A percentile compares a stretch with the other conserved stretches of the same genome.
Evolutionary conservation across 2,113 vertebrate genomes (phyloP).

Genomic region (Micromys minutus): DNA sequence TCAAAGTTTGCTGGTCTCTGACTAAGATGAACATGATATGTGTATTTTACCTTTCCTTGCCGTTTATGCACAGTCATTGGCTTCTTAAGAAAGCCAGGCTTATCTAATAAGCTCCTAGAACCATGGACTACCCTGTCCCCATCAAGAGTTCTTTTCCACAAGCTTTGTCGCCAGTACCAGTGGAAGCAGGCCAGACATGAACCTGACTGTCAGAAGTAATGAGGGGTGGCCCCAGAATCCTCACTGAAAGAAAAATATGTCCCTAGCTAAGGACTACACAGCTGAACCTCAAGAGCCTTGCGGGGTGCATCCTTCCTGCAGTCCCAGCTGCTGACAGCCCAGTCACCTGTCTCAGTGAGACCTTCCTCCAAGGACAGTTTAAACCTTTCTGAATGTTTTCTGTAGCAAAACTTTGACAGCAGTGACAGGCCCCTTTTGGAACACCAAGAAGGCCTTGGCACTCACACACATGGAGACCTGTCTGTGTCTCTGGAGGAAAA

Average conservation of each 20-base stretch:
- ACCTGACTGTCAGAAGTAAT: background rate
- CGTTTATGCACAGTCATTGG: background rate
- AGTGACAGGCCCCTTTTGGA: background rate
- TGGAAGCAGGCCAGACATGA: background rate
- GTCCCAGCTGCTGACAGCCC: background rate
- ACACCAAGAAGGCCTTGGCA: background rate
- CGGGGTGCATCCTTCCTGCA: background rate
- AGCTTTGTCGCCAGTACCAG: background rate
- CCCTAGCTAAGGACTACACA: too few species aligned
- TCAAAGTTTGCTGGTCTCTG: background rate
- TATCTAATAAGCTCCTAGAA: background rate
- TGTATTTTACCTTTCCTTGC: background rate
- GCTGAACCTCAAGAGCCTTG: background rate
- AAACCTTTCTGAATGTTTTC: slow-evolving; percentile 16
- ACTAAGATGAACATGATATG: background rate
- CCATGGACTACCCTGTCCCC: background rate
- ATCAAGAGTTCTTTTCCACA: background rate
- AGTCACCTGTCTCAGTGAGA: background rate
- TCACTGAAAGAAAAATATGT: background rate
- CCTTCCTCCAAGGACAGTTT: background rate
- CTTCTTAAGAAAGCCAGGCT: background rate
- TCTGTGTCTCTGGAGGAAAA: slow-evolving; percentile 52
- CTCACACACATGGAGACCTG: slow-evolving; percentile 43
- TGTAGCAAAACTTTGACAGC: background rate
- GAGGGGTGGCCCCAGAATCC: background rate